A percentile compares a stretch with the other conserved stretches of the same genome.
phyloP scores from a whole-genome alignment of 2,797 vertebrate genomes.

The Chromis chromis region DNA sequence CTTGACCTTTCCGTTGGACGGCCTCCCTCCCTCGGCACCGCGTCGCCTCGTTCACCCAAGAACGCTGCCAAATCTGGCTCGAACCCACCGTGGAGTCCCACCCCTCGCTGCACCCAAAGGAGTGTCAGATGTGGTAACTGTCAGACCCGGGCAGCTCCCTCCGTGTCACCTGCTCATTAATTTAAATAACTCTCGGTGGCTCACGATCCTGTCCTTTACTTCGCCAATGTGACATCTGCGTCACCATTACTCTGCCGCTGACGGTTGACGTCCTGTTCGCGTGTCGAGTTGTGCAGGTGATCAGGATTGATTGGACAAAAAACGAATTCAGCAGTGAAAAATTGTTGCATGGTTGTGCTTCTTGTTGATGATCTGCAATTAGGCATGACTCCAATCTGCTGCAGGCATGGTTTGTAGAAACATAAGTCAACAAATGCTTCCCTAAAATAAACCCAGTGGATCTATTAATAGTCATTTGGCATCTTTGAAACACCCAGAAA shows the following conservation, averaged over 20 bases:
- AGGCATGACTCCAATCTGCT: too few relatives aligned
- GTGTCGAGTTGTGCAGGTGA: not conserved
- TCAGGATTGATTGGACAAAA: not conserved
- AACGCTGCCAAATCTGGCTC: constrained; percentile 18
- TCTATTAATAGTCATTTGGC: too few relatives aligned
- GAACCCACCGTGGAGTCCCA: not conserved
- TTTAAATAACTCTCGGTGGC: constrained; percentile 37
- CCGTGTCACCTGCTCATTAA: constrained; percentile 60
- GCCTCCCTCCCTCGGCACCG: constrained; percentile 26
- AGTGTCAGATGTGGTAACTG: constrained; percentile 55
- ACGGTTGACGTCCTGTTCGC: not conserved
- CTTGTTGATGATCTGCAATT: too few relatives aligned
- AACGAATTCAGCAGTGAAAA: not conserved
- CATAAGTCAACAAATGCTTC: too few relatives aligned
- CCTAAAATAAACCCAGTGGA: too few relatives aligned
- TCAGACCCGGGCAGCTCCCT: constrained; percentile 46
- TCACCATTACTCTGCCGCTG: not conserved
- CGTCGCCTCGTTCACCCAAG: not conserved
- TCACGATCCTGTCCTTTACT: constrained; percentile 14
- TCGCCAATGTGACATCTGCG: not conserved
- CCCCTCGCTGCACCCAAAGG: not conserved
- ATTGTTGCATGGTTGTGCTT: not conserved
- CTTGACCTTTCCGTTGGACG: constrained; percentile 57
- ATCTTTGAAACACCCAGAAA: too few relatives aligned
- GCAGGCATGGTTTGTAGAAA: not conserved